Evolutionary conservation across 2,888 invertebrate genomes (phyloP).

Genomic region (Dichetophora obliterata): DNA sequence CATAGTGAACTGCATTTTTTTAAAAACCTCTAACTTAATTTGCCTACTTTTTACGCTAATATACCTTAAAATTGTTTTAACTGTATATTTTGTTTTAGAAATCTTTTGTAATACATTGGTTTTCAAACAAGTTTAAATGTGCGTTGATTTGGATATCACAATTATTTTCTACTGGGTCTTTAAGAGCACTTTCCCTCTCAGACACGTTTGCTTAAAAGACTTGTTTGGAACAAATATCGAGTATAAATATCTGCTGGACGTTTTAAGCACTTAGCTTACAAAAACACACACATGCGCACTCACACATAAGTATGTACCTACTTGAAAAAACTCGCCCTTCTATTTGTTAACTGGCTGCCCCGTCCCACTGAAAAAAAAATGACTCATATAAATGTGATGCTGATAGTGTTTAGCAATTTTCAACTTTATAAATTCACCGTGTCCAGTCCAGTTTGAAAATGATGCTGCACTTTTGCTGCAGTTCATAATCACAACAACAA

Average conservation of each 20-base stretch:
- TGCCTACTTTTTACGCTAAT: too few species aligned
- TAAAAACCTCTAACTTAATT: too few species aligned
- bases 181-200: constrained; percentile 27
- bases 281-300: background rate
- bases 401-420: background rate
- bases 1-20: too few species aligned
- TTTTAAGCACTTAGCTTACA: background rate
- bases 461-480: constrained; percentile 44
- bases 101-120: too few species aligned
- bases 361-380: too few species aligned
- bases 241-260: background rate
- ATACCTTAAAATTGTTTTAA: too few species aligned
- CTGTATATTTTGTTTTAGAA: too few species aligned
- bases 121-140: too few species aligned
- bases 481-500: background rate
- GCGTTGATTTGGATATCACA: background rate
- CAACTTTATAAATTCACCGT: constrained; percentile 3
- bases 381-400: background rate
- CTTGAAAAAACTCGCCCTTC: background rate
- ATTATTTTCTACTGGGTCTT: constrained; percentile 5
- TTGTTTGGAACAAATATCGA: constrained; percentile 11
- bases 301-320: background rate
- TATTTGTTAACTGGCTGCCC: background rate
- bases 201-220: background rate
- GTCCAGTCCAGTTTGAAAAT: constrained; percentile 23